Base-by-base conservation (phyloP, 2,797 vertebrate species). In the Choloepus didactylus region DNA sequence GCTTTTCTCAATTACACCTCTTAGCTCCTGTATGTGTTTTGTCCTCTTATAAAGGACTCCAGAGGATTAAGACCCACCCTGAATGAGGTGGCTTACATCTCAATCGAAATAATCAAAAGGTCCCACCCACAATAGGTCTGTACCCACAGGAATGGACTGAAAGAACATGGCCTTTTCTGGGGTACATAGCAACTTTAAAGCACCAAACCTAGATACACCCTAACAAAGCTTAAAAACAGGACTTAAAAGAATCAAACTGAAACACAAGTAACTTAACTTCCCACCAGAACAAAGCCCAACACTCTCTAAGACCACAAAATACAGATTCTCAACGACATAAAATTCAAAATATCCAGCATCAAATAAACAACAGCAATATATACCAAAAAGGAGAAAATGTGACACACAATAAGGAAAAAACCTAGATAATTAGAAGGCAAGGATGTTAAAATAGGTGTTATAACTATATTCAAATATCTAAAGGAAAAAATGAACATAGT, bases 161-260 rank as follows among this genome's bases (percentile, higher is more conserved):
- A 49, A 49, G 49, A 49, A 9, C 12, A 12, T 49, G 49, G 49
- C 49, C 9, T 49, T 49, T 49, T 49, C 49, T 12, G 49, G 49
- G 49, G 49, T 49, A 49, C 49, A 10, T 11, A 10, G 12, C 49
- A 49, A 12, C 49, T 49, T 49, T 12, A 49, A 49, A 49, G 9
- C 49, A 49, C 12, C 49, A 49, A 9, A n/a, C 59, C 44, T 56
- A 76, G 35, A 69, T 15, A 21, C 18, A 75, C 35, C 23, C 67
- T 67, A 79, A 77, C 18, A 86, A 86, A 94, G 56, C 16, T 29
- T 76, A 80, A 79, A 70, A 49, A 60, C 21, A 35, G 29, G n/a
- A 72, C 41, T 35, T 64, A 11, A 91, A 59, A 82, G 59, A 85
- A 62, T 83, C 85, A 93, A 54, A 93, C 83, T 59, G 59, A 89